Base-by-base conservation (phyloP, 1,140 invertebrate species). In the Melitaea cinxia region DNA sequence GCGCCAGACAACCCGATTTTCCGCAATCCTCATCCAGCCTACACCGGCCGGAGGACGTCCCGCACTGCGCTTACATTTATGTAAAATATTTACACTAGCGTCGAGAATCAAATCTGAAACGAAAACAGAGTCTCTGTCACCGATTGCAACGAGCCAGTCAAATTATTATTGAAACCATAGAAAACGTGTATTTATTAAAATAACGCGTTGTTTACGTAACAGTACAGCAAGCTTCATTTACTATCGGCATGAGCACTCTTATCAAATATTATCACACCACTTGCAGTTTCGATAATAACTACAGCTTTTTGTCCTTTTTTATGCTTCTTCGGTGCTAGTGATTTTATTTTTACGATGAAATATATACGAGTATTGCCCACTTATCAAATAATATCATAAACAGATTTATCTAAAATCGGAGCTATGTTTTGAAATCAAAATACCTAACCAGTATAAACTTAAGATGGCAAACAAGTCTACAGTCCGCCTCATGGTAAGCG, bases 301-400 rank as follows among this genome's bases (percentile, higher is more conserved):
- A 60, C 56, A 54, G 56, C 57, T 66, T 66, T 66, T 54, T 54
- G 56, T 30, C 10, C 49, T 47, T 49, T 53, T n/a, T n/a, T n/a
- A n/a, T 54, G 55, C 28, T 12, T 63, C 50, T 64, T 49, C 5
- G 15, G 12, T 28, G 12, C 21, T 35, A 14, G 26, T 26, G 50
- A 55, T 54, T 63, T 54, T 45, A 26, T 28, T 42, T 1, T 6
- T 17, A 47, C 42, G 19, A 12, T 23, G 7, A 12, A 21, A 47
- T 23, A 47, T n/a, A n/a, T n/a, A n/a, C n/a, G n/a, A n/a, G n/a
- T 5, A 6, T n/a, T 47, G 10, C 42, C 7, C 4, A 23, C 9
- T 12, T 33, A 9, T 33, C 30, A 1, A 6, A 1, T 23, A 21
- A 0, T 45, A n/a, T 12, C 12, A 47, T 23, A 23, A 17, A 2